Conservation (phyloP, 2,888 invertebrate genomes). For the Melinaea menophilus region DNA sequence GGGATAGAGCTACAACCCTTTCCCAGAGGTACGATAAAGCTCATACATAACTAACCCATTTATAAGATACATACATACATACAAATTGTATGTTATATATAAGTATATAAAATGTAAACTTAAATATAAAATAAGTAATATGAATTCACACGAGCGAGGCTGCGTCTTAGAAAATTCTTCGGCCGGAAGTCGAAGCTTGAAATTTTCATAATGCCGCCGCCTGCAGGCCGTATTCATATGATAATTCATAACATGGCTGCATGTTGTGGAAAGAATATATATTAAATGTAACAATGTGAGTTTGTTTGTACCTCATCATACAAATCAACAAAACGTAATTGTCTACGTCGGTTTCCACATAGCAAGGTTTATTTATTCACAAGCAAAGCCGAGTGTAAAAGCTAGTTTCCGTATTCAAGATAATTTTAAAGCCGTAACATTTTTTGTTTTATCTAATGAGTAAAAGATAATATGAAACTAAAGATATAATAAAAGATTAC, state of each 20-base stretch:
- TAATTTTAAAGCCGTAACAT: too few species aligned
- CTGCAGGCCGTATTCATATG: slow-evolving; percentile 65
- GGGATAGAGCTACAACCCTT: too few species aligned
- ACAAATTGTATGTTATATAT: not conserved
- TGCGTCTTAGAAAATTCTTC: slow-evolving; percentile 69
- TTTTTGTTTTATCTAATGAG: too few species aligned
- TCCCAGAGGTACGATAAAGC: too few species aligned
- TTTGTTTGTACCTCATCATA: not conserved
- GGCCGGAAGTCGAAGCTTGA: slow-evolving; percentile 64
- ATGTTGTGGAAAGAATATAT: slow-evolving; percentile 35
- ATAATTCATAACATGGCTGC: slow-evolving; percentile 54
- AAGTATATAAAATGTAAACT: slow-evolving; percentile 7
- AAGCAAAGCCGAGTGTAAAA: too few species aligned
- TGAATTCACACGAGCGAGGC: slow-evolving; percentile 31
- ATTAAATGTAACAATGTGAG: slow-evolving; percentile 22
- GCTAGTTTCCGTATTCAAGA: too few species aligned
- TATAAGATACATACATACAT: too few species aligned
- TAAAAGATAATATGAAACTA: too few species aligned
- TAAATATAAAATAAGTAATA: slow-evolving; percentile 15
- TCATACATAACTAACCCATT: too few species aligned
- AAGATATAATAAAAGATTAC: too few species aligned
- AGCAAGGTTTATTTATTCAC: too few species aligned
- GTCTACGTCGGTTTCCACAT: not conserved
- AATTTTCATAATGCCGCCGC: slow-evolving; percentile 70
- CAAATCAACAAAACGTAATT: not conserved